Conservation (phyloP, 2,888 invertebrate species). For the Ochropleura leucogaster region DNA sequence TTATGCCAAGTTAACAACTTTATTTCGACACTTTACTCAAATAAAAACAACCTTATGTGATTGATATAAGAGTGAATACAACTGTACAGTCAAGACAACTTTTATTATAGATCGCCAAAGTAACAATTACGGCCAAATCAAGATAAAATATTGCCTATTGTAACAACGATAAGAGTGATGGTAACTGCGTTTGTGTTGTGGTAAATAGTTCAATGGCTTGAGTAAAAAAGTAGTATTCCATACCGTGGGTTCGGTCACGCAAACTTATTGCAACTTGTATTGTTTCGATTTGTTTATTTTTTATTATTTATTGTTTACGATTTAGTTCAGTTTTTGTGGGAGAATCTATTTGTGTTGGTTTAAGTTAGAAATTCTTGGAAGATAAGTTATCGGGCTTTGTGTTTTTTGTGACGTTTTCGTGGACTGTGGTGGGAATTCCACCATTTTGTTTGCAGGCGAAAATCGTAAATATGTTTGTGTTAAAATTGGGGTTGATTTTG, state of each 20-base stretch:
- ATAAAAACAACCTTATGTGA: slow-evolving; percentile 44
- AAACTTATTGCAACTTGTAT: slow-evolving; percentile 60
- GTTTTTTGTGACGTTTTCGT: background rate
- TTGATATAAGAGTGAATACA: slow-evolving; percentile 1
- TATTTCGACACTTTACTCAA: slow-evolving; percentile 30
- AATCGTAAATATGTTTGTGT: background rate
- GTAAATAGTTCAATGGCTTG: slow-evolving; percentile 72
- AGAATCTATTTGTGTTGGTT: slow-evolving; percentile 31
- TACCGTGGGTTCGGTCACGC: slow-evolving; percentile 71
- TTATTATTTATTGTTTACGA: slow-evolving; percentile 45
- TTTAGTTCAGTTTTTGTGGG: slow-evolving; percentile 45
- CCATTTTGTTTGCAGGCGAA: background rate
- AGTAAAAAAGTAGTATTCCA: slow-evolving; percentile 74
- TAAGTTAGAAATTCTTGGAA: slow-evolving; percentile 46
- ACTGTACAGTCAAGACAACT: slow-evolving; percentile 14
- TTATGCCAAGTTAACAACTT: slow-evolving; percentile 58
- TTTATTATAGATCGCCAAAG: slow-evolving; percentile 27
- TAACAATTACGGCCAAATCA: slow-evolving; percentile 8
- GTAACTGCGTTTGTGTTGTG: slow-evolving; percentile 28
- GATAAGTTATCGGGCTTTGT: slow-evolving; percentile 6
- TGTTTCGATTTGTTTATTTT: slow-evolving; percentile 64
- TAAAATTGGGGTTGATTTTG: background rate
- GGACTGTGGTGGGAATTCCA: background rate
- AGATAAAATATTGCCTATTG: slow-evolving; percentile 35
- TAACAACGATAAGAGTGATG: slow-evolving; percentile 13